Base-by-base conservation (phyloP, 2,113 vertebrate species). In the Poeciliopsis occidentalis region DNA sequence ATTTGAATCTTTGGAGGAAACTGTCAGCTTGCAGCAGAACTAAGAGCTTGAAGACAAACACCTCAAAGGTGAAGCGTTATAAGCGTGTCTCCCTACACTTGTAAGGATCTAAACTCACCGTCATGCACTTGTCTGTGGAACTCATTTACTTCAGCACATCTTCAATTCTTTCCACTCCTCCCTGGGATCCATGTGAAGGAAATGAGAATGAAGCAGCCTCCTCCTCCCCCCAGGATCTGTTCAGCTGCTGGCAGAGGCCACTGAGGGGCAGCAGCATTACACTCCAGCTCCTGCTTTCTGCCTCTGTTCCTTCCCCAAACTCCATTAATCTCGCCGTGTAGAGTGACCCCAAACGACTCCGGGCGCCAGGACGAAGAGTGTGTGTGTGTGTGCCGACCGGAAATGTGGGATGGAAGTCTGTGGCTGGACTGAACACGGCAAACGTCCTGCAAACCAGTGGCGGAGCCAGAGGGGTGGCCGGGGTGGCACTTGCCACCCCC, bases 211-310 rank as follows among this genome's bases (percentile, higher is more conserved):
- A 79, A 64, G 67, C 62, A 34, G 61, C 15, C 32, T 27, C 2
- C 32, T 34, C 15, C 32, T 27, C 6, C 37, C 17, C 6, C 5
- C 60, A 64, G 64, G 66, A 17, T 66, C 64, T 15, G 51, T 60
- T 62, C 27, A 11, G 54, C 37, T 37, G 15, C 83, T 57, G 77
- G 1, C 8, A 77, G 80, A 82, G 64, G 76, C 89, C 91, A 89
- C 88, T 83, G 85, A 87, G 87, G 83, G 92, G 92, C 90, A 91
- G 89, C 87, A 92, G 84, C 84, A 79, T 75, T 64, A 86, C 89
- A 85, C 39, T 57, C 27, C 88, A 75, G 65, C 30, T 19, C 63
- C 57, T 51, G 67, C 71, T 81, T 74, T 78, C 64, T 73, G 19
- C 66, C 68, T 24, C 12, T 3, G 3, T 66, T 62, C n/a, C 60